Evolutionary conservation across 2,797 vertebrate genomes (phyloP).

Genomic region (Podarcis lilfordi): DNA sequence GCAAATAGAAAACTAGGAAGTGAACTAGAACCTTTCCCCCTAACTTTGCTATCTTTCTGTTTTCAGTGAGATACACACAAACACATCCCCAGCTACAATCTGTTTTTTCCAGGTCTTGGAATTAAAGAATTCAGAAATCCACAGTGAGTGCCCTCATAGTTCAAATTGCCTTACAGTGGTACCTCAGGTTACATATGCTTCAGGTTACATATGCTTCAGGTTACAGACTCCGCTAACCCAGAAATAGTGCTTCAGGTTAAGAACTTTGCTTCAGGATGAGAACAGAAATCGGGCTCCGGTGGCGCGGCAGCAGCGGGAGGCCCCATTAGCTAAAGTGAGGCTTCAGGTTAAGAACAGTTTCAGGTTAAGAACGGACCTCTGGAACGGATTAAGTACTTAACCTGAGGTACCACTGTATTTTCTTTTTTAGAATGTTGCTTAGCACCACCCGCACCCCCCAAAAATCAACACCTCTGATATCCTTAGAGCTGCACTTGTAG

Average conservation of each 20-base stretch:
- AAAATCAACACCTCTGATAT: slow-evolving; percentile 38
- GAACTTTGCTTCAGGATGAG: too few species aligned
- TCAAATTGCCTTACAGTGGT: not conserved
- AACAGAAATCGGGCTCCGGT: too few species aligned
- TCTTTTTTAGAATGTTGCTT: not conserved
- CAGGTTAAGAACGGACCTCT: too few species aligned
- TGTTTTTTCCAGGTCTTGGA: not conserved
- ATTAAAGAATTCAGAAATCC: slow-evolving; percentile 33
- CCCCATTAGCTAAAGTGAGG: too few species aligned
- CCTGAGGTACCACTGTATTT: too few species aligned
- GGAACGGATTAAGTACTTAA: too few species aligned
- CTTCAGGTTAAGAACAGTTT: too few species aligned
- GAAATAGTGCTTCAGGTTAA: too few species aligned
- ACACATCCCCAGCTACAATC: not conserved
- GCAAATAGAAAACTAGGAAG: not conserved
- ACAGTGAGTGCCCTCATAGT: not conserved
- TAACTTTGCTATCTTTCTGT: not conserved
- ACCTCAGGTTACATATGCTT: too few species aligned
- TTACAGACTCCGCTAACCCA: too few species aligned
- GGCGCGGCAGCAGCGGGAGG: too few species aligned
- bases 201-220: too few species aligned
- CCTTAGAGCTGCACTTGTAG: slow-evolving; percentile 29
- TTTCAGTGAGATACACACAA: not conserved
- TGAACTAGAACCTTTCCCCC: not conserved
- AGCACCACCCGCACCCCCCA: not conserved